phyloP scores from a whole-genome alignment of 1,140 invertebrate genomes.

The Leptoteleia sp. region DNA sequence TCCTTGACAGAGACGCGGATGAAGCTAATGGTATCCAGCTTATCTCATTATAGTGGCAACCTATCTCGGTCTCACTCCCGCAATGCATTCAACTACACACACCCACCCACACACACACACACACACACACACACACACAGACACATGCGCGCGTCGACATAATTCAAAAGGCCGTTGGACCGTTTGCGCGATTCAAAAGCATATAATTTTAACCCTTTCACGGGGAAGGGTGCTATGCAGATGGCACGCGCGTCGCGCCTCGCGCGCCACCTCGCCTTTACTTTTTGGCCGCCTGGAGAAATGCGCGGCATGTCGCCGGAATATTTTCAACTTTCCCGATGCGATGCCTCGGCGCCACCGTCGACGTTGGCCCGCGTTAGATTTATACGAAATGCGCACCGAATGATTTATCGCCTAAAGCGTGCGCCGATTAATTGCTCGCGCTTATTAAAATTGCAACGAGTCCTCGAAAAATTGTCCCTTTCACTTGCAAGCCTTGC shows the following conservation, averaged over 20 bases:
- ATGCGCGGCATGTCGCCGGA: constrained; percentile 61
- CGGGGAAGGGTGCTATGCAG: constrained; percentile 51
- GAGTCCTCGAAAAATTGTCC: no score
- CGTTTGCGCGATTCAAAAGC: constrained; percentile 63
- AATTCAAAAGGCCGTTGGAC: constrained; percentile 57
- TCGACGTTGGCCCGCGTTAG: constrained; percentile 39
- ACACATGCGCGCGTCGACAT: constrained; percentile 41
- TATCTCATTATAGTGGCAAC: constrained; percentile 51
- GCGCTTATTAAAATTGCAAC: constrained; percentile 45
- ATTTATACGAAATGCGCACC: constrained; percentile 63
- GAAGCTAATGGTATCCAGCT: constrained; percentile 51
- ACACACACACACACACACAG: no score
- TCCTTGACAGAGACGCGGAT: constrained; percentile 29
- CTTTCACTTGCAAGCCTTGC: no score
- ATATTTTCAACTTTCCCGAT: constrained; percentile 61
- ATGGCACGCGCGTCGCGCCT: constrained; percentile 48
- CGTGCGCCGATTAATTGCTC: constrained; percentile 44
- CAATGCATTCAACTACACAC: constrained; percentile 48
- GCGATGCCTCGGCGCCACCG: constrained; percentile 53
- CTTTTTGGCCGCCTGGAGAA: constrained; percentile 60
- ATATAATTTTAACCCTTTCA: constrained; percentile 67
- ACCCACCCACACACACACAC: no score
- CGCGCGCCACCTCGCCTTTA: no score
- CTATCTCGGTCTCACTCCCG: constrained; percentile 9
- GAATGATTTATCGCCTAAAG: constrained; percentile 61